These are phyloP conservation scores for Myotis davidii DNA, from an alignment of 2,113 vertebrate species.

Conservation along the genomic window DNA sequence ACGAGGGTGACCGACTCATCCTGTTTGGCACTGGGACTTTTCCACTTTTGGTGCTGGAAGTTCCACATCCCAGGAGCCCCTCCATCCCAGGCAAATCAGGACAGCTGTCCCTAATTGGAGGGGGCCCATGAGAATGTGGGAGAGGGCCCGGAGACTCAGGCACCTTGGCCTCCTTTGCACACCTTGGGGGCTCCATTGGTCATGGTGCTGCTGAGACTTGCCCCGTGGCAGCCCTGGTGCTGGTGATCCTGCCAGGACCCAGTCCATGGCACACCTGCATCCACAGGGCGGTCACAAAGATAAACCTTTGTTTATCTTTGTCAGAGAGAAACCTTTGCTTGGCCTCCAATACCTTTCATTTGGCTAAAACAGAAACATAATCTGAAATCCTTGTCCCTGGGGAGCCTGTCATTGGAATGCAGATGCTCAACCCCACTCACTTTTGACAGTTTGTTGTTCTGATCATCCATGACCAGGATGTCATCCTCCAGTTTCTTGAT, in stretches of 20 bases:
- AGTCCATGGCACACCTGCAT: background rate
- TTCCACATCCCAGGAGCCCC: background rate
- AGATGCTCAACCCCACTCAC: constrained; percentile 66
- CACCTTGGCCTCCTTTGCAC: background rate
- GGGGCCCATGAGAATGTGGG: background rate
- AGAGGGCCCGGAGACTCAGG: background rate
- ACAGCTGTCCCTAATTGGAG: background rate
- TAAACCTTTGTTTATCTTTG: too few relatives aligned
- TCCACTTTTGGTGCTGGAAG: background rate
- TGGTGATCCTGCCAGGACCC: background rate
- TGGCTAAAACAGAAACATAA: background rate
- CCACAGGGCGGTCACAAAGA: background rate
- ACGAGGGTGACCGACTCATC: background rate
- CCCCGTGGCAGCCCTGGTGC: background rate
- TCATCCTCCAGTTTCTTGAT: constrained; percentile 97
- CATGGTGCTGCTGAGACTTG: background rate
- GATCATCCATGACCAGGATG: constrained; percentile 93
- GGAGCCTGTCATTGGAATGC: rapidly evolving
- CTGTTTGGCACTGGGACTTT: background rate
- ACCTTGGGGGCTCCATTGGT: background rate
- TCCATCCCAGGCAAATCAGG: background rate
- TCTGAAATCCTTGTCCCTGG: background rate
- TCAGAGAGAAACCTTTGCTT: background rate
- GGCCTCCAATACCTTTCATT: background rate
- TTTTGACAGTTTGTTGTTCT: constrained; percentile 94